Evolutionary conservation across 2,888 invertebrate species (phyloP).

Genomic region (Steinernema scapterisci): DNA sequence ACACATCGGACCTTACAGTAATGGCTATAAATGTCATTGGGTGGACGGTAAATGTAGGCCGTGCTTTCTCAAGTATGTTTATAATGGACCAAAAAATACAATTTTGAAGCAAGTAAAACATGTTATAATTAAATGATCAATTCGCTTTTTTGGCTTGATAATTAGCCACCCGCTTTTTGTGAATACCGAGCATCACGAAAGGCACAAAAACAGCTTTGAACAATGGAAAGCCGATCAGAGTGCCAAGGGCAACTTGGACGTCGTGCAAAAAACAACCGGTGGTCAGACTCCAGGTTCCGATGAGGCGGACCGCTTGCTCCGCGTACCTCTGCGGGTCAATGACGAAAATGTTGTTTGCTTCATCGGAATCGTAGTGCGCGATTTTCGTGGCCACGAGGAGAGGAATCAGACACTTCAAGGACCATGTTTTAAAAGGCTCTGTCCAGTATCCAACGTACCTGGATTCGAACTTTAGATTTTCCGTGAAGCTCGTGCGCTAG

Average conservation of each 20-base stretch:
- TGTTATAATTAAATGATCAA: background rate
- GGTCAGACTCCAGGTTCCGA: conserved; percentile 57
- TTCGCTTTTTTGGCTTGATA: conserved; percentile 43
- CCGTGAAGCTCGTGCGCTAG: conserved; percentile 59
- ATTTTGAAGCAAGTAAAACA: too few species aligned
- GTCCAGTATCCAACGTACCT: conserved; percentile 41
- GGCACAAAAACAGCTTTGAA: conserved; percentile 65
- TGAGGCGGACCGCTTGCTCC: conserved; percentile 58
- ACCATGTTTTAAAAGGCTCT: background rate
- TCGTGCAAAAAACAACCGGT: conserved; percentile 66
- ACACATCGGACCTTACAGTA: too few species aligned
- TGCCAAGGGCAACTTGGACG: conserved; percentile 60
- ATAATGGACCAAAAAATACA: too few species aligned
- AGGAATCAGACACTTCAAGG: conserved; percentile 62
- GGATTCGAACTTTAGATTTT: conserved; percentile 55
- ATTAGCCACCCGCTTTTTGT: conserved; percentile 57
- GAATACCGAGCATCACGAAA: conserved; percentile 62
- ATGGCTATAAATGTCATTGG: too few species aligned
- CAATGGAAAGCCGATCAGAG: conserved; percentile 58
- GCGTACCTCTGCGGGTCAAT: conserved; percentile 63
- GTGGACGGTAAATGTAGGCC: too few species aligned
- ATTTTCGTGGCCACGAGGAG: conserved; percentile 66
- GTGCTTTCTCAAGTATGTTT: too few species aligned
- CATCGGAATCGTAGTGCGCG: conserved; percentile 60
- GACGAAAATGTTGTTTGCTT: conserved; percentile 64